These are phyloP conservation scores for Myrmecophaga tridactyla DNA, from an alignment of 2,113 vertebrate genomes.

Conservation along the genomic window DNA sequence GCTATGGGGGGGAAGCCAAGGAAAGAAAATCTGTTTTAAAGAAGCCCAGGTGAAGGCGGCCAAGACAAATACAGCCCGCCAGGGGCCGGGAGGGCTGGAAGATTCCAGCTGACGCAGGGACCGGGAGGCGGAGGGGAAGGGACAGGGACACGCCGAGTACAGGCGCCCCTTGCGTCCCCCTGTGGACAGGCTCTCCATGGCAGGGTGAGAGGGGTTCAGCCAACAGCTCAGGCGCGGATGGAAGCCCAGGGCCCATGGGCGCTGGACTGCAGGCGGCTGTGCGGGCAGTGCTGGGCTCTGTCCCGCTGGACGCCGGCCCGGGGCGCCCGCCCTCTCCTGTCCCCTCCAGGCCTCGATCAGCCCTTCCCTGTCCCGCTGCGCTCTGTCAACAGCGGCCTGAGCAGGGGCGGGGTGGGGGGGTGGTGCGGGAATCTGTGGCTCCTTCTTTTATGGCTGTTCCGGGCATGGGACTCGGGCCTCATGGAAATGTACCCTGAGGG, in stretches of 20 bases:
- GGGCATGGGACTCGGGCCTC: slow-evolving; percentile 19
- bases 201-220: accelerated
- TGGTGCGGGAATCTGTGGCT: not conserved
- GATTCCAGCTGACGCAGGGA: slow-evolving; percentile 51
- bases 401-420: not conserved
- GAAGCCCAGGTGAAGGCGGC: slow-evolving; percentile 4
- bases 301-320: not conserved
- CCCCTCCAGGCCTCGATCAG: not conserved
- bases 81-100: slow-evolving; percentile 72
- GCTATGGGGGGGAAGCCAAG: slow-evolving; percentile 66
- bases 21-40: slow-evolving; percentile 72
- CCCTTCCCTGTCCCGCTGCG: not conserved
- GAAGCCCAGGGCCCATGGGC: no score
- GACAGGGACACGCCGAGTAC: not conserved
- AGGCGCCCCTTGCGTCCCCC: not conserved
- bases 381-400: slow-evolving; percentile 25
- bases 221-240: no score
- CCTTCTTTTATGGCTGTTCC: slow-evolving; percentile 45
- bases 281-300: not conserved
- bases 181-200: not conserved
- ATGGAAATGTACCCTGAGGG: slow-evolving; percentile 64
- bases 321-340: not conserved
- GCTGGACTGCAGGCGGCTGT: not conserved
- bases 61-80: slow-evolving; percentile 79
- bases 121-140: not conserved